Evolutionary conservation across 2,113 vertebrate genomes (phyloP).

Genomic region (Pseudorasbora parva): DNA sequence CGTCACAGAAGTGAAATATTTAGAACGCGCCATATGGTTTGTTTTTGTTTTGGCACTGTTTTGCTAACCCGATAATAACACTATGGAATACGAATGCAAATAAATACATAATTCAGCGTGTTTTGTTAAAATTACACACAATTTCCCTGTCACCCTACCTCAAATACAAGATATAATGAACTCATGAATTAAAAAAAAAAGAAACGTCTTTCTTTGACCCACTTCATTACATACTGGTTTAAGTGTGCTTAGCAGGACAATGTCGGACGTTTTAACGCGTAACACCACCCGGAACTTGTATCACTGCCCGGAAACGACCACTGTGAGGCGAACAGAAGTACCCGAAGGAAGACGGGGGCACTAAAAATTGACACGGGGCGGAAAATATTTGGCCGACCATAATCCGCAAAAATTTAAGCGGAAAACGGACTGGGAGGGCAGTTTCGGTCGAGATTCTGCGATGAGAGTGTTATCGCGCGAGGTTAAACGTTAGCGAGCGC

Average conservation of each 20-base stretch:
- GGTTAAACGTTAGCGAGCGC: slow-evolving; percentile 47
- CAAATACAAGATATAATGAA: not conserved
- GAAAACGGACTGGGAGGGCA: slow-evolving; percentile 50
- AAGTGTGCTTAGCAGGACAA: not conserved
- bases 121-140: not conserved
- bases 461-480: not conserved
- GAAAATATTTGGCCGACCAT: slow-evolving; percentile 63
- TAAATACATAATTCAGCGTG: not conserved
- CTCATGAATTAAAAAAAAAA: not conserved
- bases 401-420: slow-evolving; percentile 50
- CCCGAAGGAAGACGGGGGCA: slow-evolving; percentile 69
- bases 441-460: slow-evolving; percentile 5
- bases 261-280: slow-evolving; percentile 57
- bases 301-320: slow-evolving; percentile 78
- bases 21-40: not conserved
- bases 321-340: slow-evolving; percentile 71
- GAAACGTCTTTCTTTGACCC: not conserved
- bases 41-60: not conserved
- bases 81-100: not conserved
- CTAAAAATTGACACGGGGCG: slow-evolving; percentile 69
- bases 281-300: slow-evolving; percentile 76
- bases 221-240: not conserved
- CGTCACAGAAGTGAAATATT: not conserved
- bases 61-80: not conserved
- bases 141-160: not conserved